A percentile compares a stretch with the other conserved stretches of the same genome.
Evolutionary conservation across 23 tunicate species (phyloP).

Genomic region (Ascidia mentula): DNA sequence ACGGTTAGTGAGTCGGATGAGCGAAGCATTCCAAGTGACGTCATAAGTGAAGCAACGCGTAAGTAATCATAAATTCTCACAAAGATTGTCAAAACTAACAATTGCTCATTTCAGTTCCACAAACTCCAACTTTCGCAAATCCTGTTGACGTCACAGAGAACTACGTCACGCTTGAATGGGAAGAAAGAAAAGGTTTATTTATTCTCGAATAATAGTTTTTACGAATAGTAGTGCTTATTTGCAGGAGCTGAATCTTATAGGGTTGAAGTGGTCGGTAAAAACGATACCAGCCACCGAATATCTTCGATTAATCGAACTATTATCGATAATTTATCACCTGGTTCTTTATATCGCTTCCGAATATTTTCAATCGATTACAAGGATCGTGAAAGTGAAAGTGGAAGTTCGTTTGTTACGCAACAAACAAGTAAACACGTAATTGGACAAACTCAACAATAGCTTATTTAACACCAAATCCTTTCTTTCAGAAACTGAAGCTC

Average conservation of each 20-base stretch:
- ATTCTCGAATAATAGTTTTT: background rate
- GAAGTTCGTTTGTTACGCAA: conserved; percentile 4
- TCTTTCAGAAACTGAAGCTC: background rate
- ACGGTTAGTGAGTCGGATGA: conserved; percentile 23
- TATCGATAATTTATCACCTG: background rate
- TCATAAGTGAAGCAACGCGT: background rate
- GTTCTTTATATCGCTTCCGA: background rate
- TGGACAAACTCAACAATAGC: background rate
- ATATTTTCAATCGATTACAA: conserved; percentile 15
- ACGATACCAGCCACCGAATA: background rate
- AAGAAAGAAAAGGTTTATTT: conserved; percentile 10
- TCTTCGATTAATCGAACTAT: background rate
- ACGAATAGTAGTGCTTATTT: background rate
- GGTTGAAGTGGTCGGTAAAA: background rate
- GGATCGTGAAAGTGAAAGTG: background rate
- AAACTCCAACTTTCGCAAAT: conserved; percentile 1
- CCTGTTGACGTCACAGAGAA: conserved; percentile 7
- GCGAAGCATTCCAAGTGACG: conserved; percentile 29
- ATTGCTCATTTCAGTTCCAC: conserved; percentile 18
- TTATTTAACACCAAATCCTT: no score
- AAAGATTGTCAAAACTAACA: background rate
- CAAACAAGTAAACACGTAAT: background rate
- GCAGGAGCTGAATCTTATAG: conserved; percentile 31
- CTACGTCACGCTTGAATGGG: conserved; percentile 7
- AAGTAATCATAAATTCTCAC: background rate